Conservation (phyloP, 2,113 vertebrate genomes). For the Bombycilla garrulus region DNA sequence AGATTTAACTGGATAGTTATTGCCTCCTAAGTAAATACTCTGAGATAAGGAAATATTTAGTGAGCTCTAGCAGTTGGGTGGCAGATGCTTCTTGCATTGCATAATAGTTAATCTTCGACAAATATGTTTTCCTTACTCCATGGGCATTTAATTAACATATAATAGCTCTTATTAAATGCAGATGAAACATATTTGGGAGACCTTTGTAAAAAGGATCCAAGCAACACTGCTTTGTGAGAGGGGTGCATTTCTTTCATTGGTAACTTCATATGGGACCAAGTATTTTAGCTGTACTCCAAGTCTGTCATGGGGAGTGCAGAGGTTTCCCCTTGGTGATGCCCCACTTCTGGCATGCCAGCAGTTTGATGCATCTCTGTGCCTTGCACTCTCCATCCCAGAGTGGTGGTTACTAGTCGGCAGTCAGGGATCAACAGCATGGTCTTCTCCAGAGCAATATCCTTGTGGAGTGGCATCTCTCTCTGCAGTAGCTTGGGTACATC, state of each 20-base stretch:
- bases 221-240: background rate
- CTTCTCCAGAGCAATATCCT: background rate
- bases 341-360: background rate
- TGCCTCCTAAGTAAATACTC: conserved; percentile 76
- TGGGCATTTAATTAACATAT: conserved; percentile 65
- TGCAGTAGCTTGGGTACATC: background rate
- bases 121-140: conserved; percentile 67
- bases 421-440: background rate
- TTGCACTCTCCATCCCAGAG: background rate
- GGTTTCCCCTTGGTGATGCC: background rate
- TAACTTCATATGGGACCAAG: background rate
- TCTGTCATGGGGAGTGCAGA: background rate
- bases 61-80: conserved; percentile 70
- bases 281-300: background rate
- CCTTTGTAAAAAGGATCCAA: background rate
- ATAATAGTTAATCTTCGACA: conserved; percentile 66
- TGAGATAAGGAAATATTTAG: conserved; percentile 74
- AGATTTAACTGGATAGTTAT: conserved; percentile 74
- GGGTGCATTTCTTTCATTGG: background rate
- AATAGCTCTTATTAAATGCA: conserved; percentile 62
- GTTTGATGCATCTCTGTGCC: background rate
- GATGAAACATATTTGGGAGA: conserved; percentile 23
- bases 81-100: conserved; percentile 66
- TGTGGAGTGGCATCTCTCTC: background rate
- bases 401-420: background rate